Evolutionary conservation across 2,888 invertebrate species (phyloP), one percentile per base, ranked within the genome.

Genomic region (Hypena proboscidalis): DNA sequence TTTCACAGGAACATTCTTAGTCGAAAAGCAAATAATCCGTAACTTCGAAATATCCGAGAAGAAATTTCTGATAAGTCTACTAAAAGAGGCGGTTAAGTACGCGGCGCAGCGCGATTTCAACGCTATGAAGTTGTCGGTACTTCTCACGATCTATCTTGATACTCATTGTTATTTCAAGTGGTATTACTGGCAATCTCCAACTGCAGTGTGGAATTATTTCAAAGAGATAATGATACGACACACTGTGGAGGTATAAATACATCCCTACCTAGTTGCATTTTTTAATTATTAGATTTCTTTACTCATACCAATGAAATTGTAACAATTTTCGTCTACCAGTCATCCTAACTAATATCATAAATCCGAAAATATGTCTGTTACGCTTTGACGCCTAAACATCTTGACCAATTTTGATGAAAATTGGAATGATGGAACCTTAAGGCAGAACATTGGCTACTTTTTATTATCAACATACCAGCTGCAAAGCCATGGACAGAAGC

Each of bases 201-300:
- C 15, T 0, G 61, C 58, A 0, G 65, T 90, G 1, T 90, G 90
- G 90, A 36, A 34, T 5, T 88, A 82, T 46, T 90, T 90, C 56
- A 83, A 81, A 56, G 86, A 88, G 51, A 29, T 79, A 1, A 76
- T 90, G 79, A 82, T 87, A 43, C 66, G 83, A 7, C 89, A 88
- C 57, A 82, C 87, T 2, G 77, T 89, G 43, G 80, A 86, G 79
- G 90, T 87, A 54, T 11, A 39, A 5, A n/a, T n/a, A n/a, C n/a
- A n/a, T n/a, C n/a, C n/a, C n/a, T n/a, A n/a, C n/a, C n/a, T n/a
- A n/a, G n/a, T n/a, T n/a, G n/a, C n/a, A n/a, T n/a, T n/a, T n/a
- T n/a, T n/a, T n/a, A n/a, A n/a, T n/a, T n/a, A n/a, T n/a, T n/a
- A n/a, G n/a, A n/a, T n/a, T n/a, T n/a, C n/a, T n/a, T n/a, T n/a